phyloP scores from a whole-genome alignment of 2,888 invertebrate species.

The Drosophila sordidula region DNA sequence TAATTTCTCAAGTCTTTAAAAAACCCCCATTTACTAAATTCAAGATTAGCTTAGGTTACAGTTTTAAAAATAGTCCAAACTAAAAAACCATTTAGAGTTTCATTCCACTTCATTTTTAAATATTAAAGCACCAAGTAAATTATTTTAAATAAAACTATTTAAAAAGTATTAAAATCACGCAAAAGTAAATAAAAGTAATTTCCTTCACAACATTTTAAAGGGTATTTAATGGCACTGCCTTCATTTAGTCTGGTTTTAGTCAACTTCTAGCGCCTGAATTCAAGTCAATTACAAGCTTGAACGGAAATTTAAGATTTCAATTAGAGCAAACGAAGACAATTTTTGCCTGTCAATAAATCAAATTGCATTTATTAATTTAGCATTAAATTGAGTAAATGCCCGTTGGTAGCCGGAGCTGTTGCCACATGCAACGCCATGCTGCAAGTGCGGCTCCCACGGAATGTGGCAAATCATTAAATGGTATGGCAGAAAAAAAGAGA shows the following conservation, averaged over 20 bases:
- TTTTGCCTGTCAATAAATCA: constrained; percentile 69
- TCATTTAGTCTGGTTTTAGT: neutral
- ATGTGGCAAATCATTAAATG: constrained; percentile 51
- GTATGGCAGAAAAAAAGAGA: constrained; percentile 9
- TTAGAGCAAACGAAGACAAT: constrained; percentile 55
- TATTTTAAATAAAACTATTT: no score
- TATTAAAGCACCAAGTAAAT: neutral
- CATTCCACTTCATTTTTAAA: no score
- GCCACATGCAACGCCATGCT: constrained; percentile 26
- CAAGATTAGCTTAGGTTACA: no score
- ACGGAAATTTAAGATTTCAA: constrained; percentile 85
- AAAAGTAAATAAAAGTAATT: no score
- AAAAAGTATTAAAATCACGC: no score
- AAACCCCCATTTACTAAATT: neutral
- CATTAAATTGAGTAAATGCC: constrained; percentile 68
- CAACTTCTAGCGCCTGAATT: constrained; percentile 6
- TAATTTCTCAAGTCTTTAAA: neutral
- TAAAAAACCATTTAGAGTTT: no score
- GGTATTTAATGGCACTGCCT: constrained; percentile 23
- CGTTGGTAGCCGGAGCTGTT: neutral
- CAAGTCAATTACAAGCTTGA: constrained; percentile 84
- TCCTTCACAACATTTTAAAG: constrained; percentile 8
- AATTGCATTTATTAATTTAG: constrained; percentile 71
- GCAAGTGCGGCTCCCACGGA: constrained; percentile 39
- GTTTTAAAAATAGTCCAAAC: neutral